These are phyloP conservation scores for Stenodera caucasica DNA, from an alignment of 2,888 invertebrate genomes.

Conservation along the genomic window DNA sequence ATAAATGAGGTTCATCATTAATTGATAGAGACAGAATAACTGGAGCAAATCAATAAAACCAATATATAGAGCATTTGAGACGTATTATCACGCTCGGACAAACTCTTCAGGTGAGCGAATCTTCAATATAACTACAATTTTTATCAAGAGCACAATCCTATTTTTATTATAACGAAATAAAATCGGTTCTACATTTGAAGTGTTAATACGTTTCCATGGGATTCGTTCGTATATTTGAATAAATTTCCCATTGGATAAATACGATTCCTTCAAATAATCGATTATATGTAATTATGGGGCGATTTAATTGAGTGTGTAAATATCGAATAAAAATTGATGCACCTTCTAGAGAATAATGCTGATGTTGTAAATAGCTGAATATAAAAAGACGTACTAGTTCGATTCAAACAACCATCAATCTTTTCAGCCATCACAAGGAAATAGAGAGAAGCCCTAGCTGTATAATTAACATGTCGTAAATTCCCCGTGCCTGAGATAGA, in stretches of 20 bases:
- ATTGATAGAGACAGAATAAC: constrained; percentile 13
- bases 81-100: constrained; percentile 7
- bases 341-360: constrained; percentile 28
- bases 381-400: constrained; percentile 17
- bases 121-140: neutral
- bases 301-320: constrained; percentile 14
- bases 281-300: too few species aligned
- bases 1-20: constrained; percentile 13
- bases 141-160: neutral
- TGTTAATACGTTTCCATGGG: neutral
- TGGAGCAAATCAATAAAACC: constrained; percentile 21
- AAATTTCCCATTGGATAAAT: neutral
- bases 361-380: constrained; percentile 26
- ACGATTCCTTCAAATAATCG: too few species aligned
- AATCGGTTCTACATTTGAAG: neutral
- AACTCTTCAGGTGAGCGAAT: constrained; percentile 4
- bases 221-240: neutral
- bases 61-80: constrained; percentile 15
- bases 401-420: constrained; percentile 34
- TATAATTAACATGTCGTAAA: constrained; percentile 37
- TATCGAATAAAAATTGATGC: constrained; percentile 24
- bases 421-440: constrained; percentile 22
- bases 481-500: constrained; percentile 28
- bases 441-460: constrained; percentile 26
- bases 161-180: neutral